Base-by-base conservation (phyloP, 2,888 invertebrate species). In the Esperia sulphurella region DNA sequence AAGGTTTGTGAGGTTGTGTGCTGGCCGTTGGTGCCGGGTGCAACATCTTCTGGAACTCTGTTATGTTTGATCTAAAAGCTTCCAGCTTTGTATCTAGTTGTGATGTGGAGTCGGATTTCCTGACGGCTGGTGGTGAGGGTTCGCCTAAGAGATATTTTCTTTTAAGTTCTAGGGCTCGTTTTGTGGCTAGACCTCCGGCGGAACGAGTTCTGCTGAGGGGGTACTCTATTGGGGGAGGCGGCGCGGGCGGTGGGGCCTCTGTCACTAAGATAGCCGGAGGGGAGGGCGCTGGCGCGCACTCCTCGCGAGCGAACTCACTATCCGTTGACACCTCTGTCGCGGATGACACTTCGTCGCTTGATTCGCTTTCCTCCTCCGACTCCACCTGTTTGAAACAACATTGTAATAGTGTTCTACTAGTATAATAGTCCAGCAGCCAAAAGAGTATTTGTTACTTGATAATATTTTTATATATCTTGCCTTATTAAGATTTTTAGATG, bases 241-340 rank as follows among this genome's bases (percentile, higher is more conserved):
- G 91, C 72, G 95, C 94, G 59, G 95, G 95, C 81, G 96, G 96
- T 9, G 96, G 95, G 53, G 94, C 93, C 63, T 94, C 94, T 49
- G 94, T 93, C 56, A 94, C 94, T 12, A 94, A 91, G 50, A 96
- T 95, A 57, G 94, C 93, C 9, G 96, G 96, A 28, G 94, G 92
- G 56, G 94, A 93, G 46, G 94, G 92, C 0, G 93, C 93, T 14
- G 94, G 94, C 0, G 92, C 92, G 39, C 88, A 80, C 47, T 94
- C 94, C 68, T 96, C 96, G 55, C 95, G 94, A 57, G 96, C 97
- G 71, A 97, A 97, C 84, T 97, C 97, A 28, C 97, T 97, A 84
- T 97, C 97, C 0, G 97, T 97, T 43, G 96, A 96, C 63, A 97
- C 97, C 90, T 97, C 97, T 0, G 97, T 97, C 1, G 96, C 96